phyloP scores from a whole-genome alignment of 2,888 invertebrate species.

The Hedya salicella region DNA sequence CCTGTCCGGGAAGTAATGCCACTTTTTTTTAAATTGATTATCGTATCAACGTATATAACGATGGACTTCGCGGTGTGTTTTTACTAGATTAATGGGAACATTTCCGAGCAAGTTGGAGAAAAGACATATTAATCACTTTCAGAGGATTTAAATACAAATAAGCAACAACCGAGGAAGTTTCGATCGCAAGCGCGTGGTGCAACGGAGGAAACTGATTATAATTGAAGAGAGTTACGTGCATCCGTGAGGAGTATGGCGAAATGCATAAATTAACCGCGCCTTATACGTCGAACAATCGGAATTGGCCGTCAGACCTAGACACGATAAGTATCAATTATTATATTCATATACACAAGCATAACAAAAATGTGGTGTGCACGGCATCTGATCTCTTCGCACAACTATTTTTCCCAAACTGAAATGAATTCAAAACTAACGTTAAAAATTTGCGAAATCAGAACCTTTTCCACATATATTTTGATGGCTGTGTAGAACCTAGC shows the following conservation, averaged over 20 bases:
- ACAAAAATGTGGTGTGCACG: background rate
- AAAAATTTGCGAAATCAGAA: no score
- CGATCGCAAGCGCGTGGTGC: constrained; percentile 19
- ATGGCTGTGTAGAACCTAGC: no score
- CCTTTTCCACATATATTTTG: no score
- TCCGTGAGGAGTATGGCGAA: constrained; percentile 34
- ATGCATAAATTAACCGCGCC: constrained; percentile 23
- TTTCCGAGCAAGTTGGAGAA: background rate
- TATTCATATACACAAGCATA: background rate
- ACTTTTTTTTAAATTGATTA: no score
- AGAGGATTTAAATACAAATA: constrained; percentile 6
- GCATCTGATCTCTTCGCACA: no score
- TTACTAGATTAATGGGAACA: no score
- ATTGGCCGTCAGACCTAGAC: constrained; percentile 5
- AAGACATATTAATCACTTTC: background rate
- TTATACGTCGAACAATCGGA: constrained; percentile 25
- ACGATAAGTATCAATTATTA: constrained; percentile 2
- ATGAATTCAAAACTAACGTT: no score
- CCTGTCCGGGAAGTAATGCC: no score
- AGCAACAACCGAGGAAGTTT: constrained; percentile 28
- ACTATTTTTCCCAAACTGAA: no score
- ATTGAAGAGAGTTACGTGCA: constrained; percentile 20
- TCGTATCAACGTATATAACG: no score
- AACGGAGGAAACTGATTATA: constrained; percentile 32
- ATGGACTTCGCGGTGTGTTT: no score